Base-by-base conservation (phyloP, 2,113 vertebrate species). In the Catharus bicknelli region DNA sequence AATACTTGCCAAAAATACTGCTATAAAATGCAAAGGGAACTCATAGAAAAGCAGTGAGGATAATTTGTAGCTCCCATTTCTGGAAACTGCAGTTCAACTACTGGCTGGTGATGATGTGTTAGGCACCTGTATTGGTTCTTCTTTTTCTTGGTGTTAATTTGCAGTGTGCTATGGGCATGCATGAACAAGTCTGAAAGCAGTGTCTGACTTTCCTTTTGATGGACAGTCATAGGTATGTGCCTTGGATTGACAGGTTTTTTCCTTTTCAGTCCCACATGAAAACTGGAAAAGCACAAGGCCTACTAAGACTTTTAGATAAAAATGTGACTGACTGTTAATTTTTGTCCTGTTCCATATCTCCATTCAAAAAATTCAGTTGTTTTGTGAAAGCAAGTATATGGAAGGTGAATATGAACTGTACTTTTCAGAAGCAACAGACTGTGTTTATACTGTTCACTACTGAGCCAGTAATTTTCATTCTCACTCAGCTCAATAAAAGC, bases 391-490 rank as follows among this genome's bases (percentile, higher is more conserved):
- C 40, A 69, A 76, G 38, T 89, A 15, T 50, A 8, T 47, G 54
- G 50, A 90, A 82, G 57, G 48, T 72, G 32, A 88, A 75, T 48
- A 66, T 64, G 69, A 89, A 40, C 42, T 76, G 36, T 90, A 27
- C 22, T 90, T 88, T 86, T 84, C 54, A 87, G 69, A 86, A 81
- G 66, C 21, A 92, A 69, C 88, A 96, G 69, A 94, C 50, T 19
- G 67, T 89, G 77, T 94, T 93, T 95, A 79, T 89, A 23, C 81
- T 89, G 48, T 66, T 96, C 45, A 16, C 74, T 85, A 85, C 62
- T 90, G 80, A 92, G 81, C 92, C 88, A 92, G 90, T 82, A 82
- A 75, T 90, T 93, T 75, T 90, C 54, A 26, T 95, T 92, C 70
- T 93, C 73, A 30, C 73, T 94, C n/a, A 68, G 57, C 32, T 90